A percentile compares a stretch with the other conserved stretches of the same genome.
Evolutionary conservation across 1,140 invertebrate genomes (phyloP).

Genomic region (Ips nitidus): DNA sequence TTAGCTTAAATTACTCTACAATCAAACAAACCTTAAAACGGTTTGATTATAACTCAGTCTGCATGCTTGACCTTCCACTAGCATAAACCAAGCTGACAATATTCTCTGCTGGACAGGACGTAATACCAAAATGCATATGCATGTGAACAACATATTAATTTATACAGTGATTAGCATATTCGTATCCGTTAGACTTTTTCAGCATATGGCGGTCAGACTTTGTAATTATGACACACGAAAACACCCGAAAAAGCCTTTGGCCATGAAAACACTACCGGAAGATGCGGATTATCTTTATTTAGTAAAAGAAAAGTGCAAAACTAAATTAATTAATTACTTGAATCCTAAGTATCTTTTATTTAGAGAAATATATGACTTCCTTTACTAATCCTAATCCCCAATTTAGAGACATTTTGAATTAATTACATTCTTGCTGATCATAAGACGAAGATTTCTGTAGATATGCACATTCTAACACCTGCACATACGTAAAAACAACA

Average conservation of each 20-base stretch:
- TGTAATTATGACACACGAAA: constrained; percentile 48
- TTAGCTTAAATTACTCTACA: too few relatives aligned
- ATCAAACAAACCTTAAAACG: too few relatives aligned
- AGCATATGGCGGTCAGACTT: constrained; percentile 46
- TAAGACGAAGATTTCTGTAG: too few relatives aligned
- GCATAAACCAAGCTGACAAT: not conserved
- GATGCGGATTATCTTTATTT: too few relatives aligned
- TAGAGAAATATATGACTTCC: constrained; percentile 8
- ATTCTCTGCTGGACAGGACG: constrained; percentile 34
- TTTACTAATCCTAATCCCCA: not conserved
- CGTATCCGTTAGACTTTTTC: constrained; percentile 52
- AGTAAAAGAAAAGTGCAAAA: too few relatives aligned
- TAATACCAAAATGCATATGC: constrained; percentile 49
- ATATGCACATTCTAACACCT: too few relatives aligned
- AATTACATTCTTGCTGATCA: too few relatives aligned
- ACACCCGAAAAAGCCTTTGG: constrained; percentile 28
- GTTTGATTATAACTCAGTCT: too few relatives aligned
- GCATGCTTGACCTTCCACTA: too few relatives aligned
- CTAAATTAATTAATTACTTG: too few relatives aligned
- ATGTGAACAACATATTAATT: constrained; percentile 52
- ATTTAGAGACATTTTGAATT: too few relatives aligned
- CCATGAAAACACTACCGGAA: not conserved
- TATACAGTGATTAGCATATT: constrained; percentile 52
- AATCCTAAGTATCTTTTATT: not conserved
- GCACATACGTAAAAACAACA: too few relatives aligned